These are phyloP conservation scores for Byasa hedistus DNA, from an alignment of 2,888 invertebrate genomes.

Conservation along the genomic window DNA sequence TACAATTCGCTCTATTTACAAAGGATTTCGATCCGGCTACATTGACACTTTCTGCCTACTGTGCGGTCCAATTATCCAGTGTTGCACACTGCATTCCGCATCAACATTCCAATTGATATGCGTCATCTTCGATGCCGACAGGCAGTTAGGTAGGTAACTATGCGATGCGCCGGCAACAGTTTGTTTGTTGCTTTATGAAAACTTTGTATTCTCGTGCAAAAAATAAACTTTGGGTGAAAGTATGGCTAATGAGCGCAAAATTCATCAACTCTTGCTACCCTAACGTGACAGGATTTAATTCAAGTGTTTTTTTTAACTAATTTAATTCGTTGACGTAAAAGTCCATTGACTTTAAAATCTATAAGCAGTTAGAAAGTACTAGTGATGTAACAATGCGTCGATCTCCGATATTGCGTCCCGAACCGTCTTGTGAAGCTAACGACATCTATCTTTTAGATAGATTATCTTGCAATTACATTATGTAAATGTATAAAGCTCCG, in stretches of 20 bases:
- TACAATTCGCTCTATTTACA: slow-evolving; percentile 45
- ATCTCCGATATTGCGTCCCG: slow-evolving; percentile 38
- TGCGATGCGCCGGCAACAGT: slow-evolving; percentile 7
- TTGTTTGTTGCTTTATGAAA: slow-evolving; percentile 5
- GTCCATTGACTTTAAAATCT: slow-evolving; percentile 35
- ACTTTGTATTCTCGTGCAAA: not conserved
- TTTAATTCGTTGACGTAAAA: not conserved
- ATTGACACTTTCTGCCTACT: slow-evolving; percentile 36
- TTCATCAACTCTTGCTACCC: not conserved
- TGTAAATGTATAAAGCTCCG: slow-evolving; percentile 23
- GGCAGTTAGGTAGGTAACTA: slow-evolving; percentile 45
- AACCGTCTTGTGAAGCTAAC: slow-evolving; percentile 39
- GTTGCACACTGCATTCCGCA: slow-evolving; percentile 56
- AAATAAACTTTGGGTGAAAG: not conserved
- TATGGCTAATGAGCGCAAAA: not conserved
- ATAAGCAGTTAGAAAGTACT: slow-evolving; percentile 61
- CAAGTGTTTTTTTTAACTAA: not conserved
- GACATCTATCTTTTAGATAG: slow-evolving; percentile 17
- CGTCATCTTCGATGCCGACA: slow-evolving; percentile 54
- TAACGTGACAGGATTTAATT: not conserved
- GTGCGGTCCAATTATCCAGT: slow-evolving; percentile 42
- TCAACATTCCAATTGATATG: slow-evolving; percentile 66
- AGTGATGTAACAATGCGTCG: slow-evolving; percentile 64
- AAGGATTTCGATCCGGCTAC: slow-evolving; percentile 37
- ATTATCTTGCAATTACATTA: slow-evolving; percentile 21